Percentiles rank a stretch among this genome's conserved stretches.
Evolutionary conservation across 2,113 vertebrate species (phyloP).

Genomic region (Collichthys lucidus): DNA sequence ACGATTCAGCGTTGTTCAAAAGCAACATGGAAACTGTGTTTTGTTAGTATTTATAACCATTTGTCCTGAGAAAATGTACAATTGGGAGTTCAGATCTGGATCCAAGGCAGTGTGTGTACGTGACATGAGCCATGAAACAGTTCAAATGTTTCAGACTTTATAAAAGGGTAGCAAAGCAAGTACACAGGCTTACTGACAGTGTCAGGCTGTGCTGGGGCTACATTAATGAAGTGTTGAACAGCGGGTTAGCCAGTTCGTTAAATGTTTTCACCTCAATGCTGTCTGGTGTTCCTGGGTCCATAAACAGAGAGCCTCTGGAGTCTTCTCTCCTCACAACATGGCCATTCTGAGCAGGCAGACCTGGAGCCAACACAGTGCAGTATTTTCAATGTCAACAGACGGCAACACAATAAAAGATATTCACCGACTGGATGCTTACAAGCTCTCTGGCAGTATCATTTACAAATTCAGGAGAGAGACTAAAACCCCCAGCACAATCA

Average conservation of each 20-base stretch:
- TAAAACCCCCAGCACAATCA: not conserved
- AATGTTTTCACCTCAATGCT: constrained; percentile 73
- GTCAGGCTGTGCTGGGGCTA: not conserved
- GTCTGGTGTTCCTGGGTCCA: constrained; percentile 79
- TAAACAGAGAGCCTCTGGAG: constrained; percentile 90
- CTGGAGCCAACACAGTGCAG: constrained; percentile 64
- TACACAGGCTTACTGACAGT: too few relatives aligned
- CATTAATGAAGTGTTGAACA: not conserved
- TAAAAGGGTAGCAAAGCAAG: not conserved
- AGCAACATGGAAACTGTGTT: not conserved
- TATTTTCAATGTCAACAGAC: not conserved
- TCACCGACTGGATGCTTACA: not conserved
- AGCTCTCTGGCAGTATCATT: not conserved
- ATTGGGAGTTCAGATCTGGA: not conserved
- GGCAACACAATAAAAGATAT: not conserved
- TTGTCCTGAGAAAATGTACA: not conserved
- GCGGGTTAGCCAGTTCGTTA: not conserved
- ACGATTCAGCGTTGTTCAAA: not conserved
- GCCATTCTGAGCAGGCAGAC: constrained; percentile 85
- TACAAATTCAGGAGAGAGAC: not conserved
- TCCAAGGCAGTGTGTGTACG: not conserved
- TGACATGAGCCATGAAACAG: not conserved
- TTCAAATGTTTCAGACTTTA: not conserved
- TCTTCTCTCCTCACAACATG: constrained; percentile 90
- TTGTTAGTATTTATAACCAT: not conserved